Base-by-base conservation (phyloP, 2,888 invertebrate genomes). In the Latheticus oryzae region DNA sequence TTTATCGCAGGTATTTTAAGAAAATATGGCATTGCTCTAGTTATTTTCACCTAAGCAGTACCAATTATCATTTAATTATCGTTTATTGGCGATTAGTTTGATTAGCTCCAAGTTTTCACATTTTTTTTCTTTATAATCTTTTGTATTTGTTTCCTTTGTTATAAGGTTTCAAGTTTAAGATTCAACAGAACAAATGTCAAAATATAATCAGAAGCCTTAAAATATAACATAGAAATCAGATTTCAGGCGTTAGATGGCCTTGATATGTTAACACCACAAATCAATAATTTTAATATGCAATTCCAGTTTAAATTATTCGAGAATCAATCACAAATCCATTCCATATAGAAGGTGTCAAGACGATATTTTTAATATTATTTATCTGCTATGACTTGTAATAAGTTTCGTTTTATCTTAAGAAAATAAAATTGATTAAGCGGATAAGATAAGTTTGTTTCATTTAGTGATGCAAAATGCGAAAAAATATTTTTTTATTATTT, bases 171-270 rank as follows among this genome's bases (percentile, higher is more conserved):
- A n/a, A n/a, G n/a, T n/a, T n/a, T n/a, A n/a, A n/a, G n/a, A n/a
- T n/a, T n/a, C n/a, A n/a, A n/a, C n/a, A n/a, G n/a, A n/a, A n/a
- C n/a, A n/a, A 47, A 45, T 26, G 26, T 5, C 33, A 30, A 48
- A 38, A 47, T 7, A 8, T 24, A 58, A 50, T 58, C 45, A 52
- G 58, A 58, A 58, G 38, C 58, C 58, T 26, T 24, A 30, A 58
- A 52, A 35, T n/a, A n/a, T 26, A n/a, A 28, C 32, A 8, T 47
- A 58, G 53, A 58, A 58, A 53, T 53, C 58, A 47, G 51, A 57
- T 48, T 48, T 35, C 5, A 37, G 48, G 38, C 38, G 38, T 37
- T 28, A 26, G 17, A 8, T 50, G 38, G 28, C 50, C 50, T 50
- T 50, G 37, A 50, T 50, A 9, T 37, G 37, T 50, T 50, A 24